Base-by-base conservation (phyloP, 2,888 invertebrate genomes). In the Drosophila koepferae region DNA sequence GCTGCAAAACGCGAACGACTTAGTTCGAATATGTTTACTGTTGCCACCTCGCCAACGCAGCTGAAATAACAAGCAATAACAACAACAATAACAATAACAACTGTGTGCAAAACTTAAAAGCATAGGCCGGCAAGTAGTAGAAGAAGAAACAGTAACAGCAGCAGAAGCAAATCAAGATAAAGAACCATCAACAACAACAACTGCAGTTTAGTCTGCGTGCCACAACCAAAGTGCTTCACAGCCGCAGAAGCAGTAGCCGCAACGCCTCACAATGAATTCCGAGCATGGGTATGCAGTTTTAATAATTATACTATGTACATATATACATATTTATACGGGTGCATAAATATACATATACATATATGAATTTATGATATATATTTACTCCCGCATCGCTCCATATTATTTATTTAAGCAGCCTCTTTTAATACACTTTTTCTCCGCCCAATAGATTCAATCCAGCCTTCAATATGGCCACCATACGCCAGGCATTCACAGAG, bases 401-500 rank as follows among this genome's bases (percentile, higher is more conserved):
- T 4, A 34, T 46, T 23, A 28, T 23, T 3, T 4, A 16, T 31
- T 41, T 41, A 28, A 66, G 34, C 44, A 38, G 14, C 10, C 18
- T 44, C 18, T 34, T 46, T 56, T 23, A 68, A 41, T 31, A 23
- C 20, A 38, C 44, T 12, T 41, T 43, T 48, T 64, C 28, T 18
- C 10, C 36, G 10, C 28, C 20, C 51, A 7, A 74, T 95, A 97
- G 97, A 95, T 97, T 97, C 94, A 97, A 97, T 95, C 97, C 97
- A 93, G 96, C 97, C 91, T 97, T 97, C 94, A 97, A 97, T 93
- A 97, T 97, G 95, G 97, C 97, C 93, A 97, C 97, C 91, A 97
- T 98, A 94, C 97, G 97, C 92, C 98, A 98, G 95, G 98, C 97
- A 91, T 96, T 98, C 94, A 97, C 97, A 95, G 98, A 98, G 94